These are phyloP conservation scores for Eciton burchellii DNA, from an alignment of 1,140 invertebrate species.

Conservation along the genomic window DNA sequence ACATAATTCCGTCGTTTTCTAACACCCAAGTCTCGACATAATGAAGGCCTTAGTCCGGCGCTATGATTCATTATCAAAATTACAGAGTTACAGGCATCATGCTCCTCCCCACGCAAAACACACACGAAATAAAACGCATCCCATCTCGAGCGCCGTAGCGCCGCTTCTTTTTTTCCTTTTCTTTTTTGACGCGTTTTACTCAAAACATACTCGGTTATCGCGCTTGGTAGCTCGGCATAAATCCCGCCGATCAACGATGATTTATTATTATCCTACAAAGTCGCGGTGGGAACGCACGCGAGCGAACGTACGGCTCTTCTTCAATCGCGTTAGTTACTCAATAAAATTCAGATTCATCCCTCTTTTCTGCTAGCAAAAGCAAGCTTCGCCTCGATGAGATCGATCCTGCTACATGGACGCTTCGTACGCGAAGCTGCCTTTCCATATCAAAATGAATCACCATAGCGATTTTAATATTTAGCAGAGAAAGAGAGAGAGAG, in stretches of 20 bases:
- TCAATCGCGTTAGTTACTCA: conserved; percentile 17
- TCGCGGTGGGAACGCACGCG: not conserved
- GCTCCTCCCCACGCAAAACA: conserved; percentile 21
- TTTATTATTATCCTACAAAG: conserved; percentile 48
- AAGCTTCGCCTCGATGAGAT: no score
- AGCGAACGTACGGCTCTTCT: conserved; percentile 2
- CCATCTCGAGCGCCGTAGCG: not conserved
- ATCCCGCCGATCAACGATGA: conserved; percentile 48
- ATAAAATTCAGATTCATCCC: conserved; percentile 8
- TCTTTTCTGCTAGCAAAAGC: no score
- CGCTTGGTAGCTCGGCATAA: conserved; percentile 46
- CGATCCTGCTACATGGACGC: no score
- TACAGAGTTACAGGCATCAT: conserved; percentile 56
- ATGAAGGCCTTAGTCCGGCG: conserved; percentile 48
- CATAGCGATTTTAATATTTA: not conserved
- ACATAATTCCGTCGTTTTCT: conserved; percentile 58
- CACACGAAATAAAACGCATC: conserved; percentile 50
- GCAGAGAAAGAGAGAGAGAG: no score
- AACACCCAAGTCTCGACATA: conserved; percentile 28
- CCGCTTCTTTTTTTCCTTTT: no score
- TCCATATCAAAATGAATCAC: not conserved
- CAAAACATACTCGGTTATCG: conserved; percentile 37
- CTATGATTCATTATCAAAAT: conserved; percentile 64
- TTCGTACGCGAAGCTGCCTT: no score
- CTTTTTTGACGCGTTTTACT: conserved; percentile 54